Evolutionary conservation across 2,888 invertebrate genomes (phyloP).

Genomic region (Plemyria rubiginata): DNA sequence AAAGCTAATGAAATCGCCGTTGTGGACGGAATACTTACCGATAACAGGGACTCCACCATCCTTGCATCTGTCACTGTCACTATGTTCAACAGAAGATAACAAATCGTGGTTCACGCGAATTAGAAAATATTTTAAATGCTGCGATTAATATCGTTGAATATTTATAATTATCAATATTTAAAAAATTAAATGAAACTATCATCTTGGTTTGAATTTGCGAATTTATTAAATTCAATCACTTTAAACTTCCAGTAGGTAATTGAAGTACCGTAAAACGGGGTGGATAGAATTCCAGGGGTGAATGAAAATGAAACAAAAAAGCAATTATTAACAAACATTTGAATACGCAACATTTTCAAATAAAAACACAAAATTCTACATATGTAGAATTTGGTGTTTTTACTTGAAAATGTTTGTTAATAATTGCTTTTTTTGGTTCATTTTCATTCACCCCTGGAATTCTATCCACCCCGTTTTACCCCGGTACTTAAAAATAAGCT

Average conservation of each 20-base stretch:
- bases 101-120: slow-evolving; percentile 60
- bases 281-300: too few species aligned
- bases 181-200: slow-evolving; percentile 61
- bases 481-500: slow-evolving; percentile 66
- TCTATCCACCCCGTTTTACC: too few species aligned
- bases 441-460: too few species aligned
- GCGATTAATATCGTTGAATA: slow-evolving; percentile 52
- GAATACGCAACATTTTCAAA: too few species aligned
- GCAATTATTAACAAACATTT: too few species aligned
- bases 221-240: slow-evolving; percentile 85
- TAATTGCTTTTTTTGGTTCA: too few species aligned
- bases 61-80: slow-evolving; percentile 57
- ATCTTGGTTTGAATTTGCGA: slow-evolving; percentile 66
- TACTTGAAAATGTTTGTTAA: too few species aligned
- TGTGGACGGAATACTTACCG: slow-evolving; percentile 57
- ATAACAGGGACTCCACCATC: slow-evolving; percentile 54
- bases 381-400: too few species aligned
- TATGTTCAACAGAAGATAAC: slow-evolving; percentile 44
- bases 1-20: slow-evolving; percentile 55
- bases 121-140: slow-evolving; percentile 60
- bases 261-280: slow-evolving; percentile 76
- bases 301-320: too few species aligned
- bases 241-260: slow-evolving; percentile 77
- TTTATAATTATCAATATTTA: background rate
- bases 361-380: too few species aligned